phyloP scores from a whole-genome alignment of 2,888 invertebrate species.

The Baccha elongata region DNA sequence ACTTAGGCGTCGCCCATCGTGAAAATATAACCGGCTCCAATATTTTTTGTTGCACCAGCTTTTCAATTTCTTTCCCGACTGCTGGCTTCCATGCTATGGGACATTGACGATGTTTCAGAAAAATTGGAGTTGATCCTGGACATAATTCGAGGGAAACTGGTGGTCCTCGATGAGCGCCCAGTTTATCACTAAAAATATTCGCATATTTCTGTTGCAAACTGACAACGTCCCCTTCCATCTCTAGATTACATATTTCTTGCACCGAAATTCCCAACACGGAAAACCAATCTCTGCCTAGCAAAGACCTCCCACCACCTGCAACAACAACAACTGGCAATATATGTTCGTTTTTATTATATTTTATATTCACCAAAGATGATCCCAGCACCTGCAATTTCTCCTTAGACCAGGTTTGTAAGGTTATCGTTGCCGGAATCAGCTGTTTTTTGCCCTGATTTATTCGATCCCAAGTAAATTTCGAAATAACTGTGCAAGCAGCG shows the following conservation, averaged over 20 bases:
- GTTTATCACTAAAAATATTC: too few species aligned
- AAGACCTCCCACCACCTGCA: constrained; percentile 7
- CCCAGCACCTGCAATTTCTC: constrained; percentile 21
- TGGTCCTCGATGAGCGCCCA: neutral
- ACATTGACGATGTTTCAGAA: too few species aligned
- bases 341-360: neutral
- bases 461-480: neutral
- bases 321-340: constrained; percentile 1
- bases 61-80: too few species aligned
- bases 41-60: constrained; percentile 10
- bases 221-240: too few species aligned
- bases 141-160: neutral
- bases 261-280: neutral
- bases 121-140: constrained; percentile 5
- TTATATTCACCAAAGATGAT: constrained; percentile 5
- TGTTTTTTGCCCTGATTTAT: neutral
- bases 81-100: too few species aligned
- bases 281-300: constrained; percentile 23
- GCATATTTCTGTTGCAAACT: too few species aligned
- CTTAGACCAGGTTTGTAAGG: constrained; percentile 7
- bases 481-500: constrained; percentile 1
- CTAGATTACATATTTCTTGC: neutral
- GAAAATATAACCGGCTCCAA: too few species aligned
- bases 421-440: neutral
- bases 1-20: too few species aligned